Percentiles rank a stretch among this genome's conserved stretches.
phyloP scores from a whole-genome alignment of 2,888 invertebrate genomes.

The Druceiella hillmani region DNA sequence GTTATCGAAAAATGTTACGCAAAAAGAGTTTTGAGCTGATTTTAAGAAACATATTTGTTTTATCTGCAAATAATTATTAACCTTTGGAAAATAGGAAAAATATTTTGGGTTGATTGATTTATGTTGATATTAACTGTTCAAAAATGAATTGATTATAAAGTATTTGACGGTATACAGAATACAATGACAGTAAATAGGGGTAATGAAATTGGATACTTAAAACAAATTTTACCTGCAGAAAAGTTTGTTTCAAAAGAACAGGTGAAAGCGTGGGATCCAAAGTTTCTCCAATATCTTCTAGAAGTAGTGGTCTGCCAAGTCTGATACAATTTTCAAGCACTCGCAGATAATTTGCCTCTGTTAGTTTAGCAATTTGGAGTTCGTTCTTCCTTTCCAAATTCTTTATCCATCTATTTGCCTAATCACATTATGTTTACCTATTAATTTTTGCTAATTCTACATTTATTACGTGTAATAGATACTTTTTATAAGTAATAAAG shows the following conservation, averaged over 20 bases:
- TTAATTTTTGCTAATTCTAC: too few species aligned
- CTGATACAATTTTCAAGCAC: conserved; percentile 77
- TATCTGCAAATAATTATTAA: too few species aligned
- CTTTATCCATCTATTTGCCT: conserved; percentile 89
- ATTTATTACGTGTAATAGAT: too few species aligned
- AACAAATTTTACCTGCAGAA: conserved; percentile 54
- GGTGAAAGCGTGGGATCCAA: conserved; percentile 85
- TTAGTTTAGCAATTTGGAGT: conserved; percentile 72
- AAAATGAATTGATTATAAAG: neutral
- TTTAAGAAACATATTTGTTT: too few species aligned
- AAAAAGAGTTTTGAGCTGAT: too few species aligned
- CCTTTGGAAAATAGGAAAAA: too few species aligned
- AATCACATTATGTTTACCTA: too few species aligned
- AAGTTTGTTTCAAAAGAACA: conserved; percentile 75
- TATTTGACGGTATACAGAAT: neutral
- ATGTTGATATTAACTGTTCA: neutral
- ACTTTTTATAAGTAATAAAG: too few species aligned
- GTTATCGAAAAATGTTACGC: too few species aligned
- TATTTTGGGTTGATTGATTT: too few species aligned
- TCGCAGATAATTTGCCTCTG: conserved; percentile 69
- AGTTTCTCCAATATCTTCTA: conserved; percentile 85
- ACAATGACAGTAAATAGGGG: neutral
- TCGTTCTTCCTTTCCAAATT: conserved; percentile 77
- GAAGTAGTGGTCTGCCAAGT: conserved; percentile 77
- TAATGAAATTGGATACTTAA: too few species aligned